Percentiles rank a stretch among this genome's conserved stretches.
Conservation (phyloP, 2,888 invertebrate species). For the Melieria omissa region DNA sequence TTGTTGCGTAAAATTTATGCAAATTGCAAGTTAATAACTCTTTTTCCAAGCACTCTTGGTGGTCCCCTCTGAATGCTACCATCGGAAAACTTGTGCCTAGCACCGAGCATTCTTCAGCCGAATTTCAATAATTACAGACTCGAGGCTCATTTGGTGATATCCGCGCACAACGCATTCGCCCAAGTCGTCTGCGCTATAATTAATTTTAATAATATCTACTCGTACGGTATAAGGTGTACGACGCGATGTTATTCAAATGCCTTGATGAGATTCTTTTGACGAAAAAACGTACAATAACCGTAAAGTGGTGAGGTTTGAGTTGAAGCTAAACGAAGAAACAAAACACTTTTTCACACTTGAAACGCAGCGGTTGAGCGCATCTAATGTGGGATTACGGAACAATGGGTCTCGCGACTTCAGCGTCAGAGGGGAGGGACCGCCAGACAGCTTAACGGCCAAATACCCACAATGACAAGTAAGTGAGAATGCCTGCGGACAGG, state of each 20-base stretch:
- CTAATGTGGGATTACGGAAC: slow-evolving; percentile 15
- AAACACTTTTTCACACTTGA: slow-evolving; percentile 55
- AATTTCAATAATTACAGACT: slow-evolving; percentile 30
- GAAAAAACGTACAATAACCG: background rate
- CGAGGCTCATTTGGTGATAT: slow-evolving; percentile 24
- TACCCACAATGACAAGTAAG: background rate
- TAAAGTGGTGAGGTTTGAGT: background rate
- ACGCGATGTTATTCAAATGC: slow-evolving; percentile 54
- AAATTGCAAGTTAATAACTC: slow-evolving; percentile 59
- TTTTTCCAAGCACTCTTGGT: slow-evolving; percentile 51
- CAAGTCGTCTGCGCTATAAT: slow-evolving; percentile 54
- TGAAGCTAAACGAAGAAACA: slow-evolving; percentile 28
- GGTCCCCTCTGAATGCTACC: slow-evolving; percentile 38
- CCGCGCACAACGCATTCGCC: slow-evolving; percentile 5
- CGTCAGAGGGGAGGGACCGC: background rate
- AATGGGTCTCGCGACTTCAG: slow-evolving; percentile 4
- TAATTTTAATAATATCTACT: slow-evolving; percentile 55
- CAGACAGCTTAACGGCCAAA: slow-evolving; percentile 1
- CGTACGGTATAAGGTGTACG: no score
- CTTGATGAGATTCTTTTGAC: slow-evolving; percentile 9
- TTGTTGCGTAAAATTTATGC: slow-evolving; percentile 48
- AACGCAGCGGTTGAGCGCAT: slow-evolving; percentile 33
- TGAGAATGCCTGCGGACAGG: background rate
- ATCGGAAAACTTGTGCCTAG: slow-evolving; percentile 41
- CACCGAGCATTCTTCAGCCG: slow-evolving; percentile 10